A percentile compares a stretch with the other conserved stretches of the same genome.
Conservation (phyloP, 2,113 vertebrate species). For the Bos javanicus region DNA sequence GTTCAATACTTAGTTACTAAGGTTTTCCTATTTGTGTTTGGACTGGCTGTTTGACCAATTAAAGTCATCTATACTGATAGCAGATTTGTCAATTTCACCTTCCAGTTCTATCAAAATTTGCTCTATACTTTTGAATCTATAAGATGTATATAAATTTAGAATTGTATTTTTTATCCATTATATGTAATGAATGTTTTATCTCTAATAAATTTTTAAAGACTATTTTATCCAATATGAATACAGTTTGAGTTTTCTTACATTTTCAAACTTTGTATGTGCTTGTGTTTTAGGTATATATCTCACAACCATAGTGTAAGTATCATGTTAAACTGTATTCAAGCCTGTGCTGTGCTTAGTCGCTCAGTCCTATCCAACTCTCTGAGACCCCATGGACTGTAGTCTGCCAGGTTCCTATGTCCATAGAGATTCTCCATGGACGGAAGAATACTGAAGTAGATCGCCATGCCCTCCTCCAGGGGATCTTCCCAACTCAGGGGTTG, state of each 20-base stretch:
- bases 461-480: not conserved
- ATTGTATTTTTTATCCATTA: not conserved
- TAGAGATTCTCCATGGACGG: not conserved
- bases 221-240: not conserved
- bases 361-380: not conserved
- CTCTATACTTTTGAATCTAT: not conserved
- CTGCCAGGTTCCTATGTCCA: not conserved
- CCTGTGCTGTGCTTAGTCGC: not conserved
- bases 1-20: not conserved
- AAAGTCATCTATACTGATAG: not conserved
- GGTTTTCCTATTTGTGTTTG: not conserved
- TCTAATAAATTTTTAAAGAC: not conserved
- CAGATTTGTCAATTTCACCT: not conserved
- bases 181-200: not conserved
- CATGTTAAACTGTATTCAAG: not conserved
- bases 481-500: not conserved
- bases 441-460: not conserved
- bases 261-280: not conserved
- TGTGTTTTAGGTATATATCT: not conserved
- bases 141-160: not conserved
- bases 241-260: not conserved
- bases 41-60: not conserved
- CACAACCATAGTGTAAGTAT: not conserved
- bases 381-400: not conserved
- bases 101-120: not conserved